Percentiles rank a stretch among this genome's conserved stretches.
Conservation (phyloP, 2,113 vertebrate genomes). For the Barnardius zonarius region DNA sequence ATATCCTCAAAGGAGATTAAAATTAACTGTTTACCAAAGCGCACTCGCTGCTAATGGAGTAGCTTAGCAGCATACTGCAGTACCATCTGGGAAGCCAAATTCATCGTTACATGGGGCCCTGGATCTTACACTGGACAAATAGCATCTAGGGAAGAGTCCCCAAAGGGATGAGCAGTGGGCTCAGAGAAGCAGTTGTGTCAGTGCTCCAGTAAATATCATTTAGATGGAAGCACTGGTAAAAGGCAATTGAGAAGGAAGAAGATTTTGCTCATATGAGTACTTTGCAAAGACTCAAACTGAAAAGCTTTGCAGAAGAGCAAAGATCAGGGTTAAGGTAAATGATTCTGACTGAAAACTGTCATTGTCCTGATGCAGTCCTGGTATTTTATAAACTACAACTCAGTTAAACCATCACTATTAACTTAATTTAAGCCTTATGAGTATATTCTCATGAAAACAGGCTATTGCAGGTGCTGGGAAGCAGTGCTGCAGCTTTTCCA, state of each 20-base stretch:
- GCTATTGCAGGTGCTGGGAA: background rate
- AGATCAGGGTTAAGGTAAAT: background rate
- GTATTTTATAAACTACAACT: background rate
- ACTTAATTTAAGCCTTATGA: background rate
- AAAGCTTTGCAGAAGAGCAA: background rate
- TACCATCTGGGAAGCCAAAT: background rate
- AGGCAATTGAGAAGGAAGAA: background rate
- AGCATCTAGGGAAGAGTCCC: background rate
- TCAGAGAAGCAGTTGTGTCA: background rate
- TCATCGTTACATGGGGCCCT: background rate
- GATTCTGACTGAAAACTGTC: background rate
- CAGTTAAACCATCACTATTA: background rate
- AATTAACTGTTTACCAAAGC: background rate
- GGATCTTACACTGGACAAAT: background rate
- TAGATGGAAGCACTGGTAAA: background rate
- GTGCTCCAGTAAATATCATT: background rate
- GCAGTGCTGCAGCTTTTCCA: background rate
- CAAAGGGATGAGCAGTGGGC: background rate
- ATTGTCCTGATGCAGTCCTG: background rate
- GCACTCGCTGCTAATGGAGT: background rate
- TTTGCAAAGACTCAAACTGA: background rate
- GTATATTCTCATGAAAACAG: background rate
- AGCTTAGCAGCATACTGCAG: background rate
- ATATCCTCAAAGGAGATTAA: constrained; percentile 18
- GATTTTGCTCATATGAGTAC: background rate